Conservation (phyloP, 2,113 vertebrate species). For the Epinephelus lanceolatus region DNA sequence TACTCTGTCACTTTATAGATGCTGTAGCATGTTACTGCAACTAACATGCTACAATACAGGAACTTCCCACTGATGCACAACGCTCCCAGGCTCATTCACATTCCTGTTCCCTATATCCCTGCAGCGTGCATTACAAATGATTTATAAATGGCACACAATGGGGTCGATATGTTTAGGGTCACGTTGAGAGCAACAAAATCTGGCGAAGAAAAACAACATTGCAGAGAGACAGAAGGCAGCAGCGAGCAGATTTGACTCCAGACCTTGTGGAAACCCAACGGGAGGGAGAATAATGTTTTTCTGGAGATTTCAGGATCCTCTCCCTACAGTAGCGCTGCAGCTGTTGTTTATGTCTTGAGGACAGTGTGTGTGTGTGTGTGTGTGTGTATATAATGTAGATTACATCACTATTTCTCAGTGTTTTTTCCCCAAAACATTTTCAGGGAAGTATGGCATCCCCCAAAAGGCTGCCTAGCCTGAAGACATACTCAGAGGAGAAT, state of each 20-base stretch:
- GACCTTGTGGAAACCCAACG: conserved; percentile 14
- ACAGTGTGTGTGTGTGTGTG: neutral
- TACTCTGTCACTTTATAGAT: no score
- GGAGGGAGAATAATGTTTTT: conserved; percentile 23
- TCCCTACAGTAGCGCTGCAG: conserved; percentile 8
- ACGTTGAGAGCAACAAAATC: neutral
- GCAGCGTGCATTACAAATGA: conserved; percentile 49
- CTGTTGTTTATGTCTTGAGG: conserved; percentile 49
- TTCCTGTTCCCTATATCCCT: conserved; percentile 2
- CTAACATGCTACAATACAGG: neutral
- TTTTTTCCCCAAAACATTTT: conserved; percentile 19
- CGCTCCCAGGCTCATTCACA: conserved; percentile 1
- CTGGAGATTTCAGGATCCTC: neutral
- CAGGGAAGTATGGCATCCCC: conserved; percentile 19
- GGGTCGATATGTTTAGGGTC: conserved; percentile 9
- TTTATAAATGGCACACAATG: neutral
- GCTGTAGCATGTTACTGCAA: neutral
- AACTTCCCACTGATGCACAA: neutral
- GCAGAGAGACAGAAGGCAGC: neutral
- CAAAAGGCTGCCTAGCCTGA: conserved; percentile 32
- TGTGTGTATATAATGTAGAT: neutral
- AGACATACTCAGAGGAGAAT: conserved; percentile 32
- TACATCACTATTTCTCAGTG: neutral
- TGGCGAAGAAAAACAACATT: neutral
- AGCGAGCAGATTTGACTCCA: neutral